Evolutionary conservation across 2,113 vertebrate species (phyloP).

Genomic region (Mohoua ochrocephala): DNA sequence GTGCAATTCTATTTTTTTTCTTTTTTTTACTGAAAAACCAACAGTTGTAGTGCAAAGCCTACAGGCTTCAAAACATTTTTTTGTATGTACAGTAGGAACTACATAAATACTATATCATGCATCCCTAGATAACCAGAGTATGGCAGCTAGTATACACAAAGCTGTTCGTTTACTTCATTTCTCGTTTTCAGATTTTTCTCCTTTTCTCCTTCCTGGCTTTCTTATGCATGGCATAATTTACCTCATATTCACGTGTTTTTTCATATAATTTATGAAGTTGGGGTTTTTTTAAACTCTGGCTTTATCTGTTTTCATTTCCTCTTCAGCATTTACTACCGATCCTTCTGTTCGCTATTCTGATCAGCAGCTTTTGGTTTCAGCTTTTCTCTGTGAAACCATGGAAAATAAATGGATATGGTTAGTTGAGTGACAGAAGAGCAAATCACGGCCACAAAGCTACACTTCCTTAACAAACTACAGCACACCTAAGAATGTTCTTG

Average conservation of each 20-base stretch:
- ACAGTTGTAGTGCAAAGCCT: background rate
- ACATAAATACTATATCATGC: background rate
- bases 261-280: background rate
- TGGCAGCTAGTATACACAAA: background rate
- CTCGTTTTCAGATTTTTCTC: background rate
- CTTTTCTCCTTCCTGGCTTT: background rate
- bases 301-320: background rate
- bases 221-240: background rate
- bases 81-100: background rate
- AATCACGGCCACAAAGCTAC: background rate
- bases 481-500: background rate
- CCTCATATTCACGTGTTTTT: background rate
- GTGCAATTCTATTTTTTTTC: background rate
- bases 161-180: background rate
- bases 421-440: background rate
- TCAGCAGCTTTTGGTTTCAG: background rate
- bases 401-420: background rate
- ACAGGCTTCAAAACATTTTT: background rate
- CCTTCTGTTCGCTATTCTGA: background rate
- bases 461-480: background rate
- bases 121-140: background rate
- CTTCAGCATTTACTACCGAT: background rate
- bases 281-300: background rate
- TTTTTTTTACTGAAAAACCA: background rate
- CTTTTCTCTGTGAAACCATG: background rate